A percentile compares a stretch with the other conserved stretches of the same genome.
Evolutionary conservation across 2,797 vertebrate genomes (phyloP).

Genomic region (Tokudaia tokunoshimensis): DNA sequence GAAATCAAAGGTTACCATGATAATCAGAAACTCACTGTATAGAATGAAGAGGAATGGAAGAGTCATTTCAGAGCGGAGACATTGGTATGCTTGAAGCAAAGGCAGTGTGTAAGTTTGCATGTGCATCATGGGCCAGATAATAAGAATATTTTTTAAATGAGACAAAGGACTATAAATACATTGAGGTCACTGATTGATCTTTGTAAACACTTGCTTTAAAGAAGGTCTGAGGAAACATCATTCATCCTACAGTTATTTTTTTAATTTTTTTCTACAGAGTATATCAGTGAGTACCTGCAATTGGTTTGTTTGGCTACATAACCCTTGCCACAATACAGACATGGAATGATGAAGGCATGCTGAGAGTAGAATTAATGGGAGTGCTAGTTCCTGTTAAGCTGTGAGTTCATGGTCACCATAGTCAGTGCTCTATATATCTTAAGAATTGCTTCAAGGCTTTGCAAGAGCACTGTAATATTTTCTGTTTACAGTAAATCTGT

Average conservation of each 20-base stretch:
- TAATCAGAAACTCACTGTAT: background rate
- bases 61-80: background rate
- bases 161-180: background rate
- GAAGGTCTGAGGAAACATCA: background rate
- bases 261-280: background rate
- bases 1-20: background rate
- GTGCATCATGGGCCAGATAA: background rate
- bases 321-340: background rate
- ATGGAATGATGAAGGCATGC: background rate
- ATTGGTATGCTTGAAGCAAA: background rate
- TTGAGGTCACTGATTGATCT: background rate
- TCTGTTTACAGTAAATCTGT: background rate
- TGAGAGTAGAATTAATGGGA: background rate
- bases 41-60: conserved; percentile 1
- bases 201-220: background rate
- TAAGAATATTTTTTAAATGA: background rate
- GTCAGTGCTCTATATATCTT: background rate
- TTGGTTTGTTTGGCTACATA: background rate
- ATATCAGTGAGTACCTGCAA: background rate
- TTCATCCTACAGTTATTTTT: background rate
- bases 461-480: background rate
- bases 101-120: background rate
- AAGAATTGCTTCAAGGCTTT: conserved; percentile 50
- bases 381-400: background rate
- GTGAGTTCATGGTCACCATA: background rate